Evolutionary conservation across 1,140 invertebrate species (phyloP), one percentile per base, ranked within the genome.

Genomic region (Cylas formicarius): DNA sequence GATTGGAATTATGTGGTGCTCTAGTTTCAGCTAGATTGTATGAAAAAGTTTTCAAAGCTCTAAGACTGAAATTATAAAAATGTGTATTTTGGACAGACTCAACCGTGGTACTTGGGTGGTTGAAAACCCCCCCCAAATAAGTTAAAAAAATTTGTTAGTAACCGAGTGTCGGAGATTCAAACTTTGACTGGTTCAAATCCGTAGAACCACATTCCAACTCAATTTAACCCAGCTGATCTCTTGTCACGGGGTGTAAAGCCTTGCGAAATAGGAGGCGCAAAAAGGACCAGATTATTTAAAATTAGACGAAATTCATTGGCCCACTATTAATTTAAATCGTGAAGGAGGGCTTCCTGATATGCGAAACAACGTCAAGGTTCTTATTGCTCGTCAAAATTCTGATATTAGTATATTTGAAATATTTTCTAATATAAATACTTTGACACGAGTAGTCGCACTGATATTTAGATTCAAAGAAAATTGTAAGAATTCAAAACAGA

Each of bases 211-310:
- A 58, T 69, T 0, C 27, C 45, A 6, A 57, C 62, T 0, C 32
- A 46, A 2, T 36, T 52, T 6, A 71, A 72, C 46, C 69, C 69
- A 1, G 66, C 67, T 1, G 68, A 72, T 53, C 38, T 63, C 7
- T 39, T 66, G 34, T 69, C 68, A 2, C 39, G 68, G 4, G 68
- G 69, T 11, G 13, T 59, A 13, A 9, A 39, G 8, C 38, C 48
- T 7, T 50, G 17, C 57, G 60, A 8, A 54, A 58, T 14, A 11
- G 3, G 10, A 23, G 6, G 35, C 8, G 9, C 6, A 35, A 26
- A 22, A 13, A 19, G 9, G 9, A 50, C 21, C 28, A 42, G 45
- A 18, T 38, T 60, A 33, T 20, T 34, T 37, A 51, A 38, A 29
- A 45, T 68, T 6, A 56, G 48, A n/a, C 9, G 19, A 32, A 22